Percentiles rank a stretch among this genome's conserved stretches.
These are phyloP conservation scores for Eulemur macaco DNA, from an alignment of 2,113 vertebrate species.

Conservation along the genomic window DNA sequence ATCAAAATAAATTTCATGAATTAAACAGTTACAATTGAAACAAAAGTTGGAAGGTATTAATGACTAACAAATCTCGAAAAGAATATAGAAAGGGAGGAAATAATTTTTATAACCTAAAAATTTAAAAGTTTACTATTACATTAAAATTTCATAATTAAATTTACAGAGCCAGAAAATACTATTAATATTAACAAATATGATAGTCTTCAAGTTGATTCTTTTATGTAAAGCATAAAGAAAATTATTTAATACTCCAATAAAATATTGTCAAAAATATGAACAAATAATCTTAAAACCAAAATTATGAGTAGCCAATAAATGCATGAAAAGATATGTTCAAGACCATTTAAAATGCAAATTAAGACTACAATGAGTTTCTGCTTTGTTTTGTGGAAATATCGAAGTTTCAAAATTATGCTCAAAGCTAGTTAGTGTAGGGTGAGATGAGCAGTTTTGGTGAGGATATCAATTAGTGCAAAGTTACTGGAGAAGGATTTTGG, in stretches of 20 bases:
- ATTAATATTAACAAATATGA: not conserved
- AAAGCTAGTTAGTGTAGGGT: not conserved
- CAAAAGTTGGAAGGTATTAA: not conserved
- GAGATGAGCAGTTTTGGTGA: not conserved
- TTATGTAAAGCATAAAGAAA: not conserved
- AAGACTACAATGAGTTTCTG: not conserved
- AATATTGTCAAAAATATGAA: not conserved
- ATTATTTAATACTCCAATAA: not conserved
- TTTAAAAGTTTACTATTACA: not conserved
- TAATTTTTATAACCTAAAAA: not conserved
- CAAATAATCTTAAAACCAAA: not conserved
- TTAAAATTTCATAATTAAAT: not conserved
- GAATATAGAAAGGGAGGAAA: not conserved
- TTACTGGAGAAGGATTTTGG: not conserved
- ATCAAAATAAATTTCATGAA: not conserved
- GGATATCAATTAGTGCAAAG: not conserved
- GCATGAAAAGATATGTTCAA: not conserved
- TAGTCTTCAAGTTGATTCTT: not conserved
- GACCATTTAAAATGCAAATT: not conserved
- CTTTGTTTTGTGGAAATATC: not conserved
- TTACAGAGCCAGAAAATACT: not conserved
- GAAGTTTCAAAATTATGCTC: not conserved
- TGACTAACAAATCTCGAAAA: not conserved
- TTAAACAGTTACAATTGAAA: not conserved
- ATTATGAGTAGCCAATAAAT: not conserved